Evolutionary conservation across 2,113 vertebrate genomes (phyloP), one percentile per base, ranked within the genome.

Genomic region (Asarcornis scutulata): DNA sequence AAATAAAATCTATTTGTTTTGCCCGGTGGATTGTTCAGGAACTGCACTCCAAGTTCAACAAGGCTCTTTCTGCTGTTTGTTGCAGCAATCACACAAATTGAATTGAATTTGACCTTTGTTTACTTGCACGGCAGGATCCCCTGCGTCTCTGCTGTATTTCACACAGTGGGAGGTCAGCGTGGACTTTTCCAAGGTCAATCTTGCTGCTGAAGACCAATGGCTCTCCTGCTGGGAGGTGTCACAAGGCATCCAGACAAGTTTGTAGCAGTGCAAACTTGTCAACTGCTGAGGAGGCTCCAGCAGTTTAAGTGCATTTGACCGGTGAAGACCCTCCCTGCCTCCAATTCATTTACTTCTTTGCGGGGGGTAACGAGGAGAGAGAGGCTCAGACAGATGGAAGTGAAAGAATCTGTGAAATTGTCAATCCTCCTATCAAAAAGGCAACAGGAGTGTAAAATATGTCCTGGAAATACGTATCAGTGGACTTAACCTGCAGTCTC

Each of bases 341-440:
- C 2, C 1, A 71, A 90, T 94, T 97, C 67, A 95, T 96, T 96
- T 96, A 88, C 46, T 80, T 94, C 93, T 93, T 92, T 90, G 75
- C 69, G 78, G 95, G 96, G 7, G 55, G 90, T 74, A 92, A 88
- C 0, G 3, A 80, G 40, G 44, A 67, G 58, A 91, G 79, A 78
- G 58, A 95, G 53, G 16, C 74, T 77, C 83, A 95, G 86, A 76
- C 86, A 56, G 60, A 76, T 46, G 72, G 75, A 92, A 87, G 74
- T 76, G 88, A 64, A 96, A 93, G 76, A 93, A 93, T 81, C 76
- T 78, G 83, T 91, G 95, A 95, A 96, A 91, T 76, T 93, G 91
- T 90, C 91, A 86, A 62, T 62, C 36, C 18, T 88, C 38, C 83
- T 62, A 58, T 93, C 66, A 76, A 59, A 90, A 94, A 42, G 86